Base-by-base conservation (phyloP, 2,888 invertebrate genomes). In the Andrena chrysosceles region DNA sequence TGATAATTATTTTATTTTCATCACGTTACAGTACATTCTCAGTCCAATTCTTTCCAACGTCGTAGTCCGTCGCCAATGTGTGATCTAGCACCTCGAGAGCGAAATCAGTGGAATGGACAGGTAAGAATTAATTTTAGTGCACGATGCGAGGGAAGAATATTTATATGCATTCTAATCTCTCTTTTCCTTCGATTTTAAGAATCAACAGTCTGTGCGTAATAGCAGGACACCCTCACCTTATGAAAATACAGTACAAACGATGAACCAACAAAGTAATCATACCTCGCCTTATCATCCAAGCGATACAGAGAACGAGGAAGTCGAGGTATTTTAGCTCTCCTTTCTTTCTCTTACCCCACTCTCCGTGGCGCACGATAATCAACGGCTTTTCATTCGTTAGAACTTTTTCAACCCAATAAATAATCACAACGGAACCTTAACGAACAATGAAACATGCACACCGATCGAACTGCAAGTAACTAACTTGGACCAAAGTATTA, bases 401-500 rank as follows among this genome's bases (percentile, higher is more conserved):
- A 93, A 92, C 81, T 94, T 94, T 76, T 94, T 94, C 83, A 93
- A 93, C 86, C 94, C 94, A 13, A 94, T 94, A 48, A 93, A 89
- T 77, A 91, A 87, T 86, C 90, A 92, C 54, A 90, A 86, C 74
- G 91, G 87, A 69, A 83, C 84, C 71, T 85, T 84, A 68, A 68
- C 76, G 16, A 85, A 87, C 26, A 93, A 89, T 83, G 91, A 88
- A 60, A 83, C 90, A 16, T 91, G 90, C 66, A 90, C 91, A n/a
- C 94, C 95, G 0, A 94, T 96, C 16, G 96, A 96, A 91, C 94
- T 96, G 67, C 95, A 95, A 84, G 96, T 97, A 48, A 96, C 96
- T 16, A 97, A 97, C 93, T 94, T 97, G 85, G 97, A 97, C 94
- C 96, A 96, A 88, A 96, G 95, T 84, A 96, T 97, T 87, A 96